Conservation (phyloP, 2,888 invertebrate genomes). For the Pelosia muscerda region DNA sequence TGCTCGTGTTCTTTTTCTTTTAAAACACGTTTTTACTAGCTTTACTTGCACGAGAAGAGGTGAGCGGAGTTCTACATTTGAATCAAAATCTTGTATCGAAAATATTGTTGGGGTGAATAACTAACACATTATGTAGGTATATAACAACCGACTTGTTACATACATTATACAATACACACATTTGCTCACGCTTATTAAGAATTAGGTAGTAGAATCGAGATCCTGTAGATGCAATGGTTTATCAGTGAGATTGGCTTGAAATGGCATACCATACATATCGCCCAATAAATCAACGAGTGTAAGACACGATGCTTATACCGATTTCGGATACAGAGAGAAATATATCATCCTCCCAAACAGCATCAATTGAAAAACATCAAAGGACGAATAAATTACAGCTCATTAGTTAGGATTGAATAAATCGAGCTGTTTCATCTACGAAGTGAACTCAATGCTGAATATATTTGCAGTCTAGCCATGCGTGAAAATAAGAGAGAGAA, state of each 20-base stretch:
- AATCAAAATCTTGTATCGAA: no score
- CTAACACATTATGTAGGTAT: no score
- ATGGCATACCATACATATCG: no score
- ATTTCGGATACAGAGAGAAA: not conserved
- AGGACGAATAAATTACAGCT: conserved; percentile 7
- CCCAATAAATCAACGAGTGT: not conserved
- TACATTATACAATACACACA: no score
- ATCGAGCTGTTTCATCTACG: conserved; percentile 1
- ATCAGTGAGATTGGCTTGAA: no score
- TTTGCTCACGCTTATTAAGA: no score
- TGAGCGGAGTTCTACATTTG: not conserved
- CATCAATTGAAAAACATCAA: conserved; percentile 4
- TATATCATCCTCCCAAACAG: not conserved
- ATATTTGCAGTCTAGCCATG: not conserved
- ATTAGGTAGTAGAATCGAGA: no score
- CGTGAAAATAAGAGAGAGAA: not conserved
- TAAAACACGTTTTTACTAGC: not conserved
- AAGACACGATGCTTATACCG: not conserved
- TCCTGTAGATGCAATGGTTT: no score
- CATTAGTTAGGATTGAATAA: not conserved
- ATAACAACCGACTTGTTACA: no score
- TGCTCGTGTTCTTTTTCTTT: not conserved
- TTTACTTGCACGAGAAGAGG: not conserved
- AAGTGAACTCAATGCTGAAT: not conserved
- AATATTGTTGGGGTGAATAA: no score